Conservation (phyloP, 2,113 vertebrate species). For the Micronisus gabar region DNA sequence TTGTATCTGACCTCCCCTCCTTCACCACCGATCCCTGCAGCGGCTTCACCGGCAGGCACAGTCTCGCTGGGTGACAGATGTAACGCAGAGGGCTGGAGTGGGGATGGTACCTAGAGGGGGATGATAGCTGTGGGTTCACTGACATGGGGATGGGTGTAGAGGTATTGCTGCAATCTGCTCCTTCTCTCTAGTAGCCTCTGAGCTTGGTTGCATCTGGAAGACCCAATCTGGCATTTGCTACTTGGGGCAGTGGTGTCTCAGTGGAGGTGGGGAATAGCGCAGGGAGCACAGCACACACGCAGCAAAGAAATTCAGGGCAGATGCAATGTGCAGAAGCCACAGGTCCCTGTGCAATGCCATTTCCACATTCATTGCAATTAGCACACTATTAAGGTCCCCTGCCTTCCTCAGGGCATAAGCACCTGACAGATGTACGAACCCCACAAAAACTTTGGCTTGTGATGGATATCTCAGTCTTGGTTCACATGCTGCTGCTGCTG, state of each 20-base stretch:
- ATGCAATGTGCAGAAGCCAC: accelerated
- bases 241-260: neutral
- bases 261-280: neutral
- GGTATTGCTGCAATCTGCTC: neutral
- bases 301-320: neutral
- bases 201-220: neutral
- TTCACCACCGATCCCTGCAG: accelerated
- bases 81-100: accelerated
- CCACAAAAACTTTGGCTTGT: accelerated
- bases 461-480: neutral
- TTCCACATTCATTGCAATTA: neutral
- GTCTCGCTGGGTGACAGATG: neutral
- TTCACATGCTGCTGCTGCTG: accelerated
- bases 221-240: neutral
- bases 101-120: neutral
- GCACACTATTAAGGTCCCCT: accelerated
- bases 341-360: neutral
- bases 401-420: neutral
- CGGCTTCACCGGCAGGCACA: neutral
- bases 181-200: neutral
- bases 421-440: accelerated
- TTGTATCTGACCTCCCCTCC: neutral
- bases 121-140: neutral
- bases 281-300: neutral
- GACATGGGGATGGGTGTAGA: neutral